Base-by-base conservation (phyloP, 1,140 invertebrate species). In the Macrostomum lignano region DNA sequence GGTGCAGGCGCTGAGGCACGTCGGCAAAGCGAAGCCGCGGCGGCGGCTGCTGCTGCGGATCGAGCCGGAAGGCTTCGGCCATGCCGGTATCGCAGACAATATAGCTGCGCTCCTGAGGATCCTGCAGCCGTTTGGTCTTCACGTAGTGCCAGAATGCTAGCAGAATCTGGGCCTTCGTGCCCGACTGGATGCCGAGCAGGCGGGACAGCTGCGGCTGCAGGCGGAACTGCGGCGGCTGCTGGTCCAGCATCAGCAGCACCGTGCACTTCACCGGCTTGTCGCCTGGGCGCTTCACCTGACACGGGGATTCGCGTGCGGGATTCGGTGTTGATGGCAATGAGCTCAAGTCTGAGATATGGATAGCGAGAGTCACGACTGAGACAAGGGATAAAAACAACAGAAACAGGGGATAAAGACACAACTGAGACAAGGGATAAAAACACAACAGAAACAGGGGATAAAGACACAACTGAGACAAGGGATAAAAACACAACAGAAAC, bases 71-170 rank as follows among this genome's bases (percentile, higher is more conserved):
- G 10, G 33, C 22, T 62, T 88, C 81, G 52, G 91, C 79, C 34
- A 93, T 60, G 60, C 86, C 91, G 51, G 82, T 78, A 62, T 96
- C 91, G 59, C 84, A 93, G 47, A 82, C 81, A 38, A 96, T 81
- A 47, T 68, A 91, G 58, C 94, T 84, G 36, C 82, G 61, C 61
- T 96, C 86, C 47, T 82, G 74, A 32, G 74, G 65, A 38, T 58
- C 54, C 42, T 58, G 55, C 9, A 60, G 44, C 24, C 48, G 48
- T 49, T 98, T 82, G 3, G 81, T 93, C 61, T 96, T 94, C 35
- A 96, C 91, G 56, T 96, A 98, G 58, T 94, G 84, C 91, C 91
- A 98, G 3, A 98, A 65, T 19, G 86, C 84, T 42, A 77, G 81
- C 42, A 96, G 93, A 30, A 98, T 94, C 28, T 91, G 81, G 7